Base-by-base conservation (phyloP, 2,888 invertebrate species). In the Pemphredon lugubris region DNA sequence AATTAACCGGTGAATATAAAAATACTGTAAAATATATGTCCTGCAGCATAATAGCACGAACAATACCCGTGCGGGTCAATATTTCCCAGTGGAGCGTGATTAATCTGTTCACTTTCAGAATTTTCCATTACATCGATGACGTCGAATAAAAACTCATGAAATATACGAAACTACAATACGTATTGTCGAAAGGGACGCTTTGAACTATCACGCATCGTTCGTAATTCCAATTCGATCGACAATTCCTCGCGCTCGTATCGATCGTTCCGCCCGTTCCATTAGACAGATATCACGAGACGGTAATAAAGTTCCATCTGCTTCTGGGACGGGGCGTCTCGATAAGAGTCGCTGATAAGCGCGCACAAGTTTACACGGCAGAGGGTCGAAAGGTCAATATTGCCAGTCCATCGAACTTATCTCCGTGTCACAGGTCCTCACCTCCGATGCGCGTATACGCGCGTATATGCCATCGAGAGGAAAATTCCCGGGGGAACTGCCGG, bases 361-460 rank as follows among this genome's bases (percentile, higher is more conserved):
- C 71, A 50, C 34, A 40, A 66, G 79, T 76, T 79, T 71, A 65
- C 73, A 70, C 66, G 65, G 64, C 55, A 16, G 47, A 61, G 73
- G 74, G 68, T 68, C 71, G 76, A 67, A 78, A 81, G 73, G 78
- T 81, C 81, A 79, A 81, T 81, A 81, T 81, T 81, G 77, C 74
- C 76, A 68, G 59, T 68, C 71, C 75, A 66, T 71, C 81, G 79
- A 75, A 71, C 73, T 81, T 79, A 81, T 79, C 81, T 81, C 40
- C 54, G 50, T 74, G 76, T 73, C 69, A 73, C 76, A 76, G 73
- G 57, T 76, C 70, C 73, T 60, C 76, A 61, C 57, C 60, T 55
- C 63, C 64, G 42, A 42, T 51, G 60, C 60, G 45, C 51, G 18
- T 48, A 48, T 54, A 44, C 42, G 51, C 42, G 37, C 26, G 64